Evolutionary conservation across 2,113 vertebrate genomes (phyloP).

Genomic region (Hippolais icterina): DNA sequence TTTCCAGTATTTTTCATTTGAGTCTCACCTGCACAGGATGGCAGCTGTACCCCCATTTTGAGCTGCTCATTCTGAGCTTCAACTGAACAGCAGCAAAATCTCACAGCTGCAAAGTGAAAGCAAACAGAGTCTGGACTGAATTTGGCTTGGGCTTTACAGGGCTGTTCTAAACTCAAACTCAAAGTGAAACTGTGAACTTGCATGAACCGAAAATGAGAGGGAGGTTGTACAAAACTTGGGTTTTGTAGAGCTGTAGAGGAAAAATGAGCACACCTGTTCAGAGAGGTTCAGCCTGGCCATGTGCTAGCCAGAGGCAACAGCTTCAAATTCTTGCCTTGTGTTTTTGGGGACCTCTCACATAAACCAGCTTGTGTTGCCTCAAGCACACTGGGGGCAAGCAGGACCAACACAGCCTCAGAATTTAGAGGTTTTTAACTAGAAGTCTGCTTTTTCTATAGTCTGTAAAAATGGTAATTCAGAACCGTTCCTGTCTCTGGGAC

Average conservation of each 20-base stretch:
- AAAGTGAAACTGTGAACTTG: neutral
- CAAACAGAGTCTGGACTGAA: neutral
- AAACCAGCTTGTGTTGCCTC: neutral
- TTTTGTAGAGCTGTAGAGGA: neutral
- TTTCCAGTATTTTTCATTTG: neutral
- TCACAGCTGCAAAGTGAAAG: neutral
- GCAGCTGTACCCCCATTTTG: neutral
- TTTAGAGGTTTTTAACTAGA: neutral
- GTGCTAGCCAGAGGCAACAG: rapidly evolving
- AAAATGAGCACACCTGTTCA: rapidly evolving
- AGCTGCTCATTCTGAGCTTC: neutral
- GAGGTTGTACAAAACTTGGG: neutral
- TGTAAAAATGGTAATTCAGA: neutral
- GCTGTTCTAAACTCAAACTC: neutral
- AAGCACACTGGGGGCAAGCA: neutral
- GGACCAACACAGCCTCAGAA: neutral
- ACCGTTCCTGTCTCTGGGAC: neutral
- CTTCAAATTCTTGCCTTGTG: neutral
- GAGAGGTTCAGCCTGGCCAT: neutral
- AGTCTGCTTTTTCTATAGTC: neutral
- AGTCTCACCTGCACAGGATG: rapidly evolving
- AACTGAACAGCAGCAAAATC: neutral
- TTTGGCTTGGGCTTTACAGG: neutral
- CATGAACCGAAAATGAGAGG: neutral
- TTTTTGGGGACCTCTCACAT: neutral